These are phyloP conservation scores for Tuberolachnus salignus DNA, from an alignment of 2,888 invertebrate species.

Conservation along the genomic window DNA sequence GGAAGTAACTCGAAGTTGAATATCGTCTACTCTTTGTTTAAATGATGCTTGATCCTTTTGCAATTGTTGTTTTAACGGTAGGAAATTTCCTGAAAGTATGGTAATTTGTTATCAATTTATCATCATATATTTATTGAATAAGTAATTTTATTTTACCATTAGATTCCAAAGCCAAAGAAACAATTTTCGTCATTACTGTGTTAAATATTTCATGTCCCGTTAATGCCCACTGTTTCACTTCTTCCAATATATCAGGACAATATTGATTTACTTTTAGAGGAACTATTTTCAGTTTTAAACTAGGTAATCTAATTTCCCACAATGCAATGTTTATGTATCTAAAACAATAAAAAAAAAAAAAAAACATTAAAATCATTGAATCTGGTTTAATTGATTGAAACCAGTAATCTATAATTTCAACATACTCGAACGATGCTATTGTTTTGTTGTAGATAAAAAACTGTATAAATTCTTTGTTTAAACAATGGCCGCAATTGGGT, in stretches of 20 bases:
- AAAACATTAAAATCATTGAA: conserved; percentile 22
- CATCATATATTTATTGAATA: too few relatives aligned
- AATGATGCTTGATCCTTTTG: conserved; percentile 75
- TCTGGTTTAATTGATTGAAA: too few relatives aligned
- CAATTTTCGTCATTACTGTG: conserved; percentile 71
- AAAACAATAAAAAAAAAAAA: conserved; percentile 58
- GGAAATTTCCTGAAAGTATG: conserved; percentile 40
- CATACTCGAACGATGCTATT: conserved; percentile 81
- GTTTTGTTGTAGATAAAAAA: conserved; percentile 85
- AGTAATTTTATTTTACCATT: conserved; percentile 38
- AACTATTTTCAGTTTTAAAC: conserved; percentile 69
- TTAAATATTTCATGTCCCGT: conserved; percentile 83
- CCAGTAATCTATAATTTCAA: conserved; percentile 60
- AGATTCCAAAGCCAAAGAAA: conserved; percentile 64
- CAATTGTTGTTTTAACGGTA: conserved; percentile 66
- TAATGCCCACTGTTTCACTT: conserved; percentile 73
- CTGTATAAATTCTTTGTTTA: conserved; percentile 86
- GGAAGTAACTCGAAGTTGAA: conserved; percentile 77
- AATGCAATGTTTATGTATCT: conserved; percentile 75
- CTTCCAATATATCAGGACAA: conserved; percentile 65
- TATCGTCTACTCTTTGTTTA: conserved; percentile 80
- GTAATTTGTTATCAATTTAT: too few relatives aligned
- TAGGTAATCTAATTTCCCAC: conserved; percentile 80
- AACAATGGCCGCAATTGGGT: conserved; percentile 73
- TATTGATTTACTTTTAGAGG: conserved; percentile 66